phyloP scores from a whole-genome alignment of 2,888 invertebrate genomes.

The Archips xylosteana region DNA sequence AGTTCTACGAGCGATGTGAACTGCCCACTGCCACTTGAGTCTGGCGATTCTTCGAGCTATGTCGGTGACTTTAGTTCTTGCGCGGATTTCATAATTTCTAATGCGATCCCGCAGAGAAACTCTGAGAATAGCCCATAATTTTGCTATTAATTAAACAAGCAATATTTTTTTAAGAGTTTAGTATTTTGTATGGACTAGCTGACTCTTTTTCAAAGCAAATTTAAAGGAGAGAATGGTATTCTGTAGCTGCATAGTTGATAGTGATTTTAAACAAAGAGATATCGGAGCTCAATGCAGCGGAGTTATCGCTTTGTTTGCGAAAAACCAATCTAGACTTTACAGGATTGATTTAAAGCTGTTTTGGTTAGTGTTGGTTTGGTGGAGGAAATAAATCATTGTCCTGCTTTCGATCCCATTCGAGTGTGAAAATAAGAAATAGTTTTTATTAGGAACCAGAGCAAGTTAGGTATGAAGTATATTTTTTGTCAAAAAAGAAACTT shows the following conservation, averaged over 20 bases:
- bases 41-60: no score
- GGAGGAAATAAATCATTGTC: constrained; percentile 1
- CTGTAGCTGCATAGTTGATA: constrained; percentile 2
- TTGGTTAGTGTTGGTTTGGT: neutral
- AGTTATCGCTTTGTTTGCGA: constrained; percentile 27
- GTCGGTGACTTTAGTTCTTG: no score
- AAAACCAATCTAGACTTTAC: constrained; percentile 30
- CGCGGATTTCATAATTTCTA: no score
- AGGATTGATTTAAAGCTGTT: constrained; percentile 22
- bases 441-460: neutral
- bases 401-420: neutral
- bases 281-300: neutral
- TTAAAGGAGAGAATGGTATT: neutral
- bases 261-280: constrained; percentile 17
- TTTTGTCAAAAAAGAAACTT: no score
- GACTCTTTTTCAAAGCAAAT: neutral
- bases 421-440: neutral
- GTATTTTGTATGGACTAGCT: no score
- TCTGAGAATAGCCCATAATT: no score
- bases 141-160: no score
- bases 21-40: no score
- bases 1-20: no score
- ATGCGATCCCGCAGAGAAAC: no score
- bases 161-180: no score
- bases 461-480: no score